A percentile compares a stretch with the other conserved stretches of the same genome.
Conservation (phyloP, 1,140 invertebrate genomes). For the Sarcophaga peregrina region DNA sequence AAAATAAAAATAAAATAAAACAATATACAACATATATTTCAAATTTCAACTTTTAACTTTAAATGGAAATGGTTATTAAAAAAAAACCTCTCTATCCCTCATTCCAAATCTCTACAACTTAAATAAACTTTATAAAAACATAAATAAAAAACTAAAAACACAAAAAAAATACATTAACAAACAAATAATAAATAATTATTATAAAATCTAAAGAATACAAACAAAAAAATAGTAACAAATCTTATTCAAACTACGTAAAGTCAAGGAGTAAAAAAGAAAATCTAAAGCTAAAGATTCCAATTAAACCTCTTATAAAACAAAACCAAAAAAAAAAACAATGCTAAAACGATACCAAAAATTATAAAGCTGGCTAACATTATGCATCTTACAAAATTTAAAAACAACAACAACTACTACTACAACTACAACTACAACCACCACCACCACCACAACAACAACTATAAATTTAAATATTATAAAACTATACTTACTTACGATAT, state of each 20-base stretch:
- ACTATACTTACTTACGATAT: not conserved
- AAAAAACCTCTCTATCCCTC: too few relatives aligned
- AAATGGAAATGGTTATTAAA: not conserved
- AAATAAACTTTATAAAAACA: too few relatives aligned
- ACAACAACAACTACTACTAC: slow-evolving; percentile 5
- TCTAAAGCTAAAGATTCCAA: slow-evolving; percentile 13
- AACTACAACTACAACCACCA: slow-evolving; percentile 16
- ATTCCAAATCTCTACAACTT: too few relatives aligned
- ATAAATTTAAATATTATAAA: not conserved
- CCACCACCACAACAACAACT: not conserved
- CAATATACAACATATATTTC: slow-evolving; percentile 5
- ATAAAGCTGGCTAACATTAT: slow-evolving; percentile 32
- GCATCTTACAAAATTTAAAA: not conserved
- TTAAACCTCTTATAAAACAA: not conserved
- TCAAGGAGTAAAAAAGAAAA: not conserved
- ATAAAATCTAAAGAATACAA: not conserved
- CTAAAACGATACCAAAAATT: slow-evolving; percentile 1
- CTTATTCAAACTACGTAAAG: not conserved
- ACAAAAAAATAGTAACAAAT: slow-evolving; percentile 21
- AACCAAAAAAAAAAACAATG: too few relatives aligned
- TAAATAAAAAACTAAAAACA: not conserved
- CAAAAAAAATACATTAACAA: not conserved
- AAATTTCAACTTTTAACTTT: slow-evolving; percentile 33
- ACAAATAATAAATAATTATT: slow-evolving; percentile 35
- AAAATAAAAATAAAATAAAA: too few relatives aligned